phyloP scores from a whole-genome alignment of 2,888 invertebrate genomes.

The Hydraecia micacea region DNA sequence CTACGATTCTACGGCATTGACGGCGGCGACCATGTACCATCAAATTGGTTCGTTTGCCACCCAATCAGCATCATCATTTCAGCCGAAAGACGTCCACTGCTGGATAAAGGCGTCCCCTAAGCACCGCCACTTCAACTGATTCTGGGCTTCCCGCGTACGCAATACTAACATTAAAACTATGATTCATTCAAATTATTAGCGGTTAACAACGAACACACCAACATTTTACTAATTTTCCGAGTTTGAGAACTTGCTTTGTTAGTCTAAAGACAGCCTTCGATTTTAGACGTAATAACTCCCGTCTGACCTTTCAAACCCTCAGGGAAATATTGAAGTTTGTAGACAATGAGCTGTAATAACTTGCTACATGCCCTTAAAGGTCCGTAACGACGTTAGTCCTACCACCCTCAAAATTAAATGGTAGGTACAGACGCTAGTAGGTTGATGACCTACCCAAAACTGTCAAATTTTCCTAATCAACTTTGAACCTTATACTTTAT shows the following conservation, averaged over 20 bases:
- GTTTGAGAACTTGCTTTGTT: slow-evolving; percentile 7
- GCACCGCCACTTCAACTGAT: not conserved
- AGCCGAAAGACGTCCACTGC: not conserved
- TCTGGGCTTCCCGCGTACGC: not conserved
- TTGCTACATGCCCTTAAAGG: slow-evolving; percentile 6
- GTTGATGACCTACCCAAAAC: no score
- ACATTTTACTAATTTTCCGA: not conserved
- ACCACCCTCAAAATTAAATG: slow-evolving; percentile 1
- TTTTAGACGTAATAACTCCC: slow-evolving; percentile 10
- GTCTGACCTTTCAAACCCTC: slow-evolving; percentile 30
- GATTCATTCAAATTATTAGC: not conserved
- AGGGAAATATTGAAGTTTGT: slow-evolving; percentile 37
- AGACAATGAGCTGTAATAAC: slow-evolving; percentile 28
- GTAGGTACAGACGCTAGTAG: no score
- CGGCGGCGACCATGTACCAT: no score
- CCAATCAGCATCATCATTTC: not conserved
- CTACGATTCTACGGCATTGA: no score
- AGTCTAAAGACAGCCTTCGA: slow-evolving; percentile 3
- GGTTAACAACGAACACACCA: not conserved
- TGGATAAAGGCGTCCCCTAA: not conserved
- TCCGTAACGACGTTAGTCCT: not conserved
- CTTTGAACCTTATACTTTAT: no score
- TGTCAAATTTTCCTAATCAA: no score
- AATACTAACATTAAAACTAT: not conserved
- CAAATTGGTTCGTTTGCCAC: not conserved